Conservation (phyloP, 2,888 invertebrate genomes). For the Pardosa pseudoannulata region DNA sequence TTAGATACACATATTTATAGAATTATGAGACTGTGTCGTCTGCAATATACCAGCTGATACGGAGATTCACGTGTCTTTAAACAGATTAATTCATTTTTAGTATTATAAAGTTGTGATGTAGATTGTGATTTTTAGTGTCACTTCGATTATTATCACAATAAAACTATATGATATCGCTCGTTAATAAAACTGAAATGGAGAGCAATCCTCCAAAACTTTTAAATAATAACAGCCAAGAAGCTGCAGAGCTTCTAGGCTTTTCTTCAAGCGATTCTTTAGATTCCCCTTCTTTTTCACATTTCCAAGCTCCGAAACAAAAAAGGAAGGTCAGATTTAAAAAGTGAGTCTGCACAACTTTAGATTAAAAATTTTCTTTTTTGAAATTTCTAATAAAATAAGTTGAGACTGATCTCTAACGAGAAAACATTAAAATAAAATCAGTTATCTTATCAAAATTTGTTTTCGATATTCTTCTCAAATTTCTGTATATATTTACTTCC, state of each 20-base stretch:
- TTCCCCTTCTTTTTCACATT: constrained; percentile 67
- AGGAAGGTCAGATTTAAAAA: constrained; percentile 67
- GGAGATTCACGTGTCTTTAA: neutral
- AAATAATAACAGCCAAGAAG: constrained; percentile 64
- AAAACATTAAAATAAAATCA: no score
- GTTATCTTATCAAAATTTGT: no score
- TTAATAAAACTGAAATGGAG: constrained; percentile 62
- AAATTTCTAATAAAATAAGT: no score
- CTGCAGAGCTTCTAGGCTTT: constrained; percentile 58
- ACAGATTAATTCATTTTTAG: no score
- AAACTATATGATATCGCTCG: constrained; percentile 46
- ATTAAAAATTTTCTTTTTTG: no score
- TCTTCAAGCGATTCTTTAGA: constrained; percentile 64
- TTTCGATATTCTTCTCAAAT: no score
- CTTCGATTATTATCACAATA: neutral
- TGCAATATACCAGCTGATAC: neutral
- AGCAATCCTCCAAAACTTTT: constrained; percentile 48
- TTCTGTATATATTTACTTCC: no score
- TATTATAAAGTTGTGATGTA: no score
- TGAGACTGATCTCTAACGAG: no score
- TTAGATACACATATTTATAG: no score
- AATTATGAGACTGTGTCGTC: neutral
- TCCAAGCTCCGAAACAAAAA: constrained; percentile 65
- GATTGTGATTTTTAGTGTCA: neutral
- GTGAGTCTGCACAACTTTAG: no score